Percentiles rank a stretch among this genome's conserved stretches.
phyloP scores from a whole-genome alignment of 2,797 vertebrate species.

The Sarcophilus harrisii region DNA sequence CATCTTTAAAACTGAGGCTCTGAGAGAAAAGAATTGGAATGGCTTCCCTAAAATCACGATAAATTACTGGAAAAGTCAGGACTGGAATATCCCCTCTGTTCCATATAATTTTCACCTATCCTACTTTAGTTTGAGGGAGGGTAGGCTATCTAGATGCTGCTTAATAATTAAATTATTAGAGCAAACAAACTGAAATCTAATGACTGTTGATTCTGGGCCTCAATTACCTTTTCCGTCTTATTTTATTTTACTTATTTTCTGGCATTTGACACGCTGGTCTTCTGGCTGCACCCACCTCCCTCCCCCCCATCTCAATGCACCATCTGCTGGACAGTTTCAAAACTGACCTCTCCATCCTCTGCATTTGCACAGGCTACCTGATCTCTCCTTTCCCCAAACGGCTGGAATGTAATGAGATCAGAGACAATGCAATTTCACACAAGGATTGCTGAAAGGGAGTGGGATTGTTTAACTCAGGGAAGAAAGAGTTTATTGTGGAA shows the following conservation, averaged over 20 bases:
- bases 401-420: neutral
- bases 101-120: neutral
- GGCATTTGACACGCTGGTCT: neutral
- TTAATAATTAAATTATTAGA: neutral
- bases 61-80: neutral
- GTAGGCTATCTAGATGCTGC: neutral
- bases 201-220: neutral
- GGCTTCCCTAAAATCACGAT: neutral
- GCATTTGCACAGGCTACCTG: neutral
- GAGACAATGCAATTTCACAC: neutral
- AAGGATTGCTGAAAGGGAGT: neutral
- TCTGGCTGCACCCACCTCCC: neutral
- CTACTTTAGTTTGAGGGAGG: neutral
- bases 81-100: neutral
- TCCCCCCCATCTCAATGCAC: neutral
- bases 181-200: neutral
- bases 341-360: neutral
- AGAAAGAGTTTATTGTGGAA: neutral
- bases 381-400: neutral
- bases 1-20: neutral
- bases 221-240: neutral
- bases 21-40: neutral
- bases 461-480: neutral
- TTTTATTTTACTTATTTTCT: neutral
- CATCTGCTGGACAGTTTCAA: neutral